Percentiles rank a stretch among this genome's conserved stretches.
These are phyloP conservation scores for Drosophila yooni DNA, from an alignment of 2,888 invertebrate genomes.

Conservation along the genomic window DNA sequence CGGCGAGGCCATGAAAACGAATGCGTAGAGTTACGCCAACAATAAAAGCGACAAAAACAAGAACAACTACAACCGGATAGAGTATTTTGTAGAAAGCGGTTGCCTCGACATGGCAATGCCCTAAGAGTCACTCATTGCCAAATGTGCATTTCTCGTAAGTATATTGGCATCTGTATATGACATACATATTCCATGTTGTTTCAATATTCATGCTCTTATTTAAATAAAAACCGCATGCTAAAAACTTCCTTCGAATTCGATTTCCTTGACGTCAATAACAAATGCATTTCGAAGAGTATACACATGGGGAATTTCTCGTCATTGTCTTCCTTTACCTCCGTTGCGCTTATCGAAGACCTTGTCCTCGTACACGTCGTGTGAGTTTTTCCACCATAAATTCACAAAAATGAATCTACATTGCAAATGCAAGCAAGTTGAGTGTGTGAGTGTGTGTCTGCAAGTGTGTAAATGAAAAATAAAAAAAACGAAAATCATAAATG, in stretches of 20 bases:
- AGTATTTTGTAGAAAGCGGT: neutral
- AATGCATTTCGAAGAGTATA: conserved; percentile 20
- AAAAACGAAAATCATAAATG: conserved; percentile 69
- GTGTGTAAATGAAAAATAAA: conserved; percentile 34
- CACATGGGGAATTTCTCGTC: neutral
- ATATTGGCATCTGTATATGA: neutral
- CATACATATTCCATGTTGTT: neutral
- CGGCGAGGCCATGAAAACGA: conserved; percentile 42
- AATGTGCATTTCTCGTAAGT: neutral
- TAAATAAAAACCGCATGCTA: neutral
- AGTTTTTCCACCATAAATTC: conserved; percentile 72
- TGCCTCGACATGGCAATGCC: conserved; percentile 8
- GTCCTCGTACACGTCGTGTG: conserved; percentile 45
- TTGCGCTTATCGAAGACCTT: neutral
- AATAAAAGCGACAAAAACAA: conserved; percentile 29
- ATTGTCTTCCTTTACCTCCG: neutral
- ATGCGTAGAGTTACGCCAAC: conserved; percentile 33
- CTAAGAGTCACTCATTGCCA: conserved; percentile 1
- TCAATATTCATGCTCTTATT: too few species aligned
- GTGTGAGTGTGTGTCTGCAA: conserved; percentile 25
- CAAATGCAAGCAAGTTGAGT: conserved; percentile 66
- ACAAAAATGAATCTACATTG: conserved; percentile 77
- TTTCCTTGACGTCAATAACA: conserved; percentile 1
- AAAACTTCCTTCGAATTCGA: neutral
- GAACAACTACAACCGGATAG: conserved; percentile 14